phyloP scores from a whole-genome alignment of 2,888 invertebrate genomes.

The Allacma fusca region DNA sequence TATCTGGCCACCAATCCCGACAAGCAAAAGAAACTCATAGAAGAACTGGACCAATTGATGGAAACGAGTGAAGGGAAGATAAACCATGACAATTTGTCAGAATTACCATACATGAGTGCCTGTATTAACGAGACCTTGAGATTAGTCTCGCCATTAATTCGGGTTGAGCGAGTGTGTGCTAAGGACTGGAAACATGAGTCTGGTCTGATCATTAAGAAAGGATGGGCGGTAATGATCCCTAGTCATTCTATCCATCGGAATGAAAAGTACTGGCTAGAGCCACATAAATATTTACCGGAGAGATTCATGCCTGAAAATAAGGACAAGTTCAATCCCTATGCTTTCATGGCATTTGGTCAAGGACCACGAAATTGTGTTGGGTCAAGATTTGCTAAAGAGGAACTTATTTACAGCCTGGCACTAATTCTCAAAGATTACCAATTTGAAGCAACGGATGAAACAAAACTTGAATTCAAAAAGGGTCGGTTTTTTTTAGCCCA shows the following conservation, averaged over 20 bases:
- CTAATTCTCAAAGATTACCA: conserved; percentile 19
- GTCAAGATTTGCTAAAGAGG: conserved; percentile 38
- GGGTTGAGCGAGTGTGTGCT: conserved; percentile 55
- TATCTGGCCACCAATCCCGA: conserved; percentile 49
- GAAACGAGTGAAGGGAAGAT: conserved; percentile 50
- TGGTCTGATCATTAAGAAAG: conserved; percentile 53
- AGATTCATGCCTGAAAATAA: conserved; percentile 55
- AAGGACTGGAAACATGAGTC: conserved; percentile 56
- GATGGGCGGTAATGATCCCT: conserved; percentile 50
- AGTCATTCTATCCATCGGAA: conserved; percentile 52
- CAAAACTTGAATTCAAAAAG: conserved; percentile 7
- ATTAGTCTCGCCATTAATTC: conserved; percentile 51
- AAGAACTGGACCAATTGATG: conserved; percentile 53
- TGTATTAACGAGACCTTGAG: conserved; percentile 53
- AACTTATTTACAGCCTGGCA: conserved; percentile 24
- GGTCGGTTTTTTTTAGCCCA: conserved; percentile 28
- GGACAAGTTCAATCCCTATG: conserved; percentile 52
- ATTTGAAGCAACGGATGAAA: conserved; percentile 11
- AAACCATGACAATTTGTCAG: conserved; percentile 49
- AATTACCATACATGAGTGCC: conserved; percentile 52
- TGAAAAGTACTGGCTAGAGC: conserved; percentile 49
- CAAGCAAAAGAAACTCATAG: conserved; percentile 46
- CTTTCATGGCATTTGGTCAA: conserved; percentile 41
- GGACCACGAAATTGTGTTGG: conserved; percentile 48
- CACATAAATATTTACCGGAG: conserved; percentile 53